Percentiles rank a stretch among this genome's conserved stretches.
These are phyloP conservation scores for Perizoma affinitatum DNA, from an alignment of 2,888 invertebrate species.

Conservation along the genomic window DNA sequence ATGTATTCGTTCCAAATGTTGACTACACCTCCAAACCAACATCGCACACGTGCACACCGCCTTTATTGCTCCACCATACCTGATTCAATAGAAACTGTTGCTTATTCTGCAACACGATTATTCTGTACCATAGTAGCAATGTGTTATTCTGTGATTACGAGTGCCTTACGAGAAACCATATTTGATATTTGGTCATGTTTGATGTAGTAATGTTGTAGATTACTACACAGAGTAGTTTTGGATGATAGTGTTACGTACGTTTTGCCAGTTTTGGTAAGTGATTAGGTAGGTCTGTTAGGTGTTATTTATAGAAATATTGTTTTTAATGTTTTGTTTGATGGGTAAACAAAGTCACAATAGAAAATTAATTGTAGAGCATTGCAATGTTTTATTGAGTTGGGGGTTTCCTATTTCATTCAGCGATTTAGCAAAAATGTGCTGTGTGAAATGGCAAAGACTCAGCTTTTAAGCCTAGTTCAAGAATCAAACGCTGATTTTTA, in stretches of 20 bases:
- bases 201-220: slow-evolving; percentile 3
- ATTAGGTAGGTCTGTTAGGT: background rate
- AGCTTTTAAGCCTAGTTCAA: too few relatives aligned
- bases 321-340: too few relatives aligned
- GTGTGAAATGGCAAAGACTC: too few relatives aligned
- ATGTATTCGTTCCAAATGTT: slow-evolving; percentile 10
- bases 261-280: too few relatives aligned
- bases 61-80: slow-evolving; percentile 26
- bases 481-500: too few relatives aligned
- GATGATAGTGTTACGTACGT: background rate
- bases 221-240: background rate
- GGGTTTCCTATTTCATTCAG: slow-evolving; percentile 7
- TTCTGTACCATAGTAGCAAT: slow-evolving; percentile 5
- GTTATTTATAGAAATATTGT: too few relatives aligned
- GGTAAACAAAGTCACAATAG: too few relatives aligned
- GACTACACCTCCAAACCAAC: slow-evolving; percentile 19
- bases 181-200: slow-evolving; percentile 21
- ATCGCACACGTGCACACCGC: slow-evolving; percentile 25
- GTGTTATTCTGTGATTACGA: slow-evolving; percentile 3
- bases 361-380: background rate
- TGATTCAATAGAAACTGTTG: slow-evolving; percentile 13
- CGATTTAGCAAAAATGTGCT: background rate
- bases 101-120: background rate
- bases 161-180: slow-evolving; percentile 11
- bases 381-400: background rate